These are phyloP conservation scores for Butorides virescens DNA, from an alignment of 2,113 vertebrate species.

Conservation along the genomic window DNA sequence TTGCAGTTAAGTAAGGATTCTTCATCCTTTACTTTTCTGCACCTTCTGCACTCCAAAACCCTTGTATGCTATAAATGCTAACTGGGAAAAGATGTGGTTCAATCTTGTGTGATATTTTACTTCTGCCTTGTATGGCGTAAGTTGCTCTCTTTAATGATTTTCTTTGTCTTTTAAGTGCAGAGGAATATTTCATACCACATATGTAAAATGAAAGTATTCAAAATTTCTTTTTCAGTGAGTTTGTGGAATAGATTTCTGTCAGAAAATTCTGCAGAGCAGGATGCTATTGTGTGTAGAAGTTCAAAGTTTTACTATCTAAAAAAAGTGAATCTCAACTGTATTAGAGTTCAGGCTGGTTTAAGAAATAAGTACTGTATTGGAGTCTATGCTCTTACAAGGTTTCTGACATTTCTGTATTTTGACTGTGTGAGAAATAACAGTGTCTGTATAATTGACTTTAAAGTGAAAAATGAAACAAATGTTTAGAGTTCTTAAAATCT, in stretches of 20 bases:
- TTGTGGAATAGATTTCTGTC: neutral
- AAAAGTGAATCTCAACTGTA: neutral
- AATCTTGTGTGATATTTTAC: neutral
- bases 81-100: neutral
- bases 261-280: neutral
- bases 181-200: neutral
- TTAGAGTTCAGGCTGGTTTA: neutral
- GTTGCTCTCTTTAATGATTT: neutral
- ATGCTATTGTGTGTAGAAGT: neutral
- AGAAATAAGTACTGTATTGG: neutral
- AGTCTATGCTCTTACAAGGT: accelerated
- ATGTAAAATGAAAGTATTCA: neutral
- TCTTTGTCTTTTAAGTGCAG: neutral
- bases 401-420: neutral
- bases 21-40: neutral
- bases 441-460: neutral
- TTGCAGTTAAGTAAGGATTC: neutral
- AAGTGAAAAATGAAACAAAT: neutral
- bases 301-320: neutral
- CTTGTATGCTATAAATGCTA: neutral
- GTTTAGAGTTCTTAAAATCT: neutral
- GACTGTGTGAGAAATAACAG: neutral
- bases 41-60: neutral
- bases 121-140: accelerated
- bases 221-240: neutral